Evolutionary conservation across 2,113 vertebrate species (phyloP), one percentile per base, ranked within the genome.

Genomic region (Noturus placidus): DNA sequence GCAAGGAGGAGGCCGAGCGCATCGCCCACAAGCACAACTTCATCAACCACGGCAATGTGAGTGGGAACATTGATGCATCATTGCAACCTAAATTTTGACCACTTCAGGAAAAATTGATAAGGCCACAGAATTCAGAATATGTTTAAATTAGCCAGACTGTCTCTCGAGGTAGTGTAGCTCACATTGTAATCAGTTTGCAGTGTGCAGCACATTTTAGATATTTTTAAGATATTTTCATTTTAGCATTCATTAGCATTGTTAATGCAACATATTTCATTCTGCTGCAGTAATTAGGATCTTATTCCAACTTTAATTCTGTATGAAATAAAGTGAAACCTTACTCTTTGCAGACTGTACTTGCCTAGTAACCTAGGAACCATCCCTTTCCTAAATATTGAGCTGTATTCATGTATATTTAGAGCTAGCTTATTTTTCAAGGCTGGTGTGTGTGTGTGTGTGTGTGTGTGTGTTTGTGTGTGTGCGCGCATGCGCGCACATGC

Each of bases 1-100:
- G 98, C n/a, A 93, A 91, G 0, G 92, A 91, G 20, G 95, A 96
- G 89, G 98, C 97, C 22, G 95, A 97, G 61, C 93, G 93, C 38
- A 93, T 99, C 87, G 97, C 97, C 70, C 93, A 87, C 88, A 96
- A 98, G 91, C 96, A 99, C 91, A 97, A 97, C 83, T 99, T 99
- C 92, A 92, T 96, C 92, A 97, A 99, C 95, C 93, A 96, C 72
- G 97, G 97, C 77, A 94, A 93, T 92, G 97, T 98, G 92, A 96
- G 97, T 95, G 50, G 15, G n/a, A 84, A 56, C 76, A 72, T 46
- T 76, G 30, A 20, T 38, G 25, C 61, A 54, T 87, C 67, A 67
- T 80, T 85, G 50, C 59, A 77, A 54, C 19, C 52, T 30, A 35
- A 61, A 82, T 38, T 82, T 25, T 82, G 57, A 61, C 56, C 22